Evolutionary conservation across 35 echinoderm and acorn worm species (phyloP).

Genomic region (Heliocidaris erythrogramma): DNA sequence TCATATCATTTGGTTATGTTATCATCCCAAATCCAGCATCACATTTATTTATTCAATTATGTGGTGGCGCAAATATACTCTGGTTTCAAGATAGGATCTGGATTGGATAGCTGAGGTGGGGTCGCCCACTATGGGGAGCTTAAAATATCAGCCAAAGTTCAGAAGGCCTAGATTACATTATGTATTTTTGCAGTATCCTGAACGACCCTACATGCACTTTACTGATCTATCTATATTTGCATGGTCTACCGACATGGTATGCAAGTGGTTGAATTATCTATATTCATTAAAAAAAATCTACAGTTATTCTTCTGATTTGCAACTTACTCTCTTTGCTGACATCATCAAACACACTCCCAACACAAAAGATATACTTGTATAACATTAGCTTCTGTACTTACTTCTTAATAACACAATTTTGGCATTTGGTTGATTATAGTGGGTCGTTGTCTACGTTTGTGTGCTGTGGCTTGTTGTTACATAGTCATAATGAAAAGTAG

Average conservation of each 20-base stretch:
- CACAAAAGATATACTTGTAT: not conserved
- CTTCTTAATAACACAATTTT: not conserved
- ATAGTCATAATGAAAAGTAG: not conserved
- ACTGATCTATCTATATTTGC: not conserved
- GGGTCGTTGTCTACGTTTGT: not conserved
- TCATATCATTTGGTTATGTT: not conserved
- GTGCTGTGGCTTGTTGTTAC: not conserved
- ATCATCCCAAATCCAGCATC: not conserved
- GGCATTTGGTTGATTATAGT: not conserved
- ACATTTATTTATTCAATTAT: not conserved
- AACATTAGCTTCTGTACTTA: not conserved
- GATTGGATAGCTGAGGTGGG: not conserved
- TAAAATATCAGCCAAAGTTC: slow-evolving; percentile 8
- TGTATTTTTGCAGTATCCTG: not conserved
- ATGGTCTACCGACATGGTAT: not conserved
- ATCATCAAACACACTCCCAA: not conserved
- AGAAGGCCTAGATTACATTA: not conserved
- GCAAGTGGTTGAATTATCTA: not conserved
- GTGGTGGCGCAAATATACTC: not conserved
- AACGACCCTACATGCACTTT: not conserved
- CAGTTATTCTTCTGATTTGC: not conserved
- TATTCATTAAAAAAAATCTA: not conserved
- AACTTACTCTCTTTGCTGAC: not conserved
- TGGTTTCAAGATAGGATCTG: not conserved
- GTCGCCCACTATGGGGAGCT: not conserved